Percentiles rank a stretch among this genome's conserved stretches.
Evolutionary conservation across 1,140 invertebrate species (phyloP).

Genomic region (Agraylea sexmaculata): DNA sequence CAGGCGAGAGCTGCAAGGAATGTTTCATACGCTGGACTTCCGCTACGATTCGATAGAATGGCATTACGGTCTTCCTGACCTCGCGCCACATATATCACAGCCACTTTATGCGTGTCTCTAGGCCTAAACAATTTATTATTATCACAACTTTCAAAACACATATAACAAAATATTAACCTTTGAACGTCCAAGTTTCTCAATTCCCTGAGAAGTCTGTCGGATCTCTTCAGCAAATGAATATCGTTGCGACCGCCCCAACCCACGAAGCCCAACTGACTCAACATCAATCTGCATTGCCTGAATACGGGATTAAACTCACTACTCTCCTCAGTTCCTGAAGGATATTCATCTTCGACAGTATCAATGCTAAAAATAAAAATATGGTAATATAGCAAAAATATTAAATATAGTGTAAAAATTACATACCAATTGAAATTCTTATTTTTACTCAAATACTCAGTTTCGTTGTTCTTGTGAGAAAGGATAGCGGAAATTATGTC

Average conservation of each 20-base stretch:
- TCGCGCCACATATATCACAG: slow-evolving; percentile 93
- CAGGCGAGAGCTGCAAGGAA: slow-evolving; percentile 92
- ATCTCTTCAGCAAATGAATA: slow-evolving; percentile 80
- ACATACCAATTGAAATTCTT: slow-evolving; percentile 24
- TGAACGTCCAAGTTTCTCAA: slow-evolving; percentile 86
- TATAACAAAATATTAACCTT: slow-evolving; percentile 31
- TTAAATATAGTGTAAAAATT: slow-evolving; percentile 4
- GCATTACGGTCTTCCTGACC: slow-evolving; percentile 95
- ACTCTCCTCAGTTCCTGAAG: slow-evolving; percentile 10
- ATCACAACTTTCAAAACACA: background rate
- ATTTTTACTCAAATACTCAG: slow-evolving; percentile 48
- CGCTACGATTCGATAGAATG: slow-evolving; percentile 64
- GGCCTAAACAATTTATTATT: slow-evolving; percentile 52
- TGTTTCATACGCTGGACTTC: slow-evolving; percentile 86
- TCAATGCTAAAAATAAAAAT: slow-evolving; percentile 13
- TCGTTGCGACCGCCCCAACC: slow-evolving; percentile 79
- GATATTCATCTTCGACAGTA: slow-evolving; percentile 26
- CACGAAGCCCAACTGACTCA: slow-evolving; percentile 81
- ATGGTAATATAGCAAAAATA: background rate
- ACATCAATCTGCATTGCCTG: slow-evolving; percentile 74
- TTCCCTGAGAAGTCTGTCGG: slow-evolving; percentile 82
- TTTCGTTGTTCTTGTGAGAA: slow-evolving; percentile 65
- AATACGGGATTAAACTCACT: slow-evolving; percentile 37
- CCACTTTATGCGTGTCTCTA: slow-evolving; percentile 97
- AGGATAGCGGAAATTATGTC: slow-evolving; percentile 76